Conservation (phyloP, 2,113 vertebrate species). For the Peromyscus polionotus region DNA sequence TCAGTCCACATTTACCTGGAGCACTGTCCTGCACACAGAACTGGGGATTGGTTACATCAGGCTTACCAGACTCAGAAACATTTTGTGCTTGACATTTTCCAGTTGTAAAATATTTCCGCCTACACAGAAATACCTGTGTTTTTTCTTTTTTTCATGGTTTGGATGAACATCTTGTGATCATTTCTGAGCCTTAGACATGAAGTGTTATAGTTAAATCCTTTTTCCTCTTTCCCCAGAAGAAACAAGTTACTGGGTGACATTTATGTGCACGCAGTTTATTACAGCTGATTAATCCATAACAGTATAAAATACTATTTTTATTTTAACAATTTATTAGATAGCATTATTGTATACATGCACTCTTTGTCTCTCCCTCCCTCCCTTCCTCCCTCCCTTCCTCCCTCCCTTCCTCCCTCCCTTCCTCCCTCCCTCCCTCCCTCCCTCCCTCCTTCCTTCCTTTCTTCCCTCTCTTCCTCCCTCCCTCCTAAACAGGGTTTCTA, state of each 20-base stretch:
- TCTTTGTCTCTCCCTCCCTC: neutral
- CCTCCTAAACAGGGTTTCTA: neutral
- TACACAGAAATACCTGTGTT: neutral
- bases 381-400: too few species aligned
- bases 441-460: neutral
- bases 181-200: neutral
- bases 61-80: neutral
- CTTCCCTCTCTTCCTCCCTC: neutral
- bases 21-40: neutral
- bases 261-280: neutral
- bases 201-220: neutral
- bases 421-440: neutral
- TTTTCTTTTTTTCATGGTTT: neutral
- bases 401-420: neutral
- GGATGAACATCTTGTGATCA: conserved; percentile 33
- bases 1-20: neutral
- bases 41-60: neutral
- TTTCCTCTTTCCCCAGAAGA: neutral
- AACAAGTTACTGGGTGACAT: neutral
- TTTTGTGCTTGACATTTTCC: conserved; percentile 4
- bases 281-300: neutral
- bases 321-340: conserved; percentile 36
- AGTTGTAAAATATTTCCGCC: conserved; percentile 23
- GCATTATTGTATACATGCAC: neutral
- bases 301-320: neutral